Evolutionary conservation across 2,888 invertebrate species (phyloP), one percentile per base, ranked within the genome.

Genomic region (Lathronympha strigana): DNA sequence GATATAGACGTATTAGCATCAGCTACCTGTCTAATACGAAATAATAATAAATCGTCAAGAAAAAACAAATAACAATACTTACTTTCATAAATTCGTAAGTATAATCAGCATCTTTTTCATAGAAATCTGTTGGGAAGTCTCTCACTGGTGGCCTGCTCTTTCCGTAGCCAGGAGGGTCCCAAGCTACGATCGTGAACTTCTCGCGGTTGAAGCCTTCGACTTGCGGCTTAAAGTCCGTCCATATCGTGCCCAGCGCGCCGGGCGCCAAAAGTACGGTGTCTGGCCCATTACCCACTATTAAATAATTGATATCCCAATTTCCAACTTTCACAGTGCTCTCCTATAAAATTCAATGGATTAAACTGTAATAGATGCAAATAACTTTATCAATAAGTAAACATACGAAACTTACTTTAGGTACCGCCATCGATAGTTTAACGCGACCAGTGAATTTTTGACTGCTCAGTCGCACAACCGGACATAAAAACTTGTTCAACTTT

Each of bases 161-260:
- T 0, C 98, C 98, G 87, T 97, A 97, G 0, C 98, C 98, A 0
- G 96, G 96, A 0, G 97, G 97, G 84, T 98, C 98, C 96, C 96
- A 96, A 0, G 94, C 95, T 8, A 95, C 83, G 25, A 95, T 71
- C 0, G 94, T 95, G 71, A 95, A 94, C 76, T 94, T 93, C 1
- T 92, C 84, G 68, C 82, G 86, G 78, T 95, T 89, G 33, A 97
- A 85, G 63, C 94, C 92, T 73, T 95, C 94, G 8, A 96, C 90
- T 86, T 96, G 96, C 0, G 96, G 95, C 70, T 93, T 94, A 77
- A 97, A 98, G 82, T 98, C 97, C 0, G 96, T 96, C 95, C 95
- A 95, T 58, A 95, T 94, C 0, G 96, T 94, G 1, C 98, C 97
- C 31, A 97, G 80, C 0, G 96, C 96, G 40, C 97, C 97, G 0